These are phyloP conservation scores for Onychomys torridus DNA, from an alignment of 2,797 vertebrate species.

Conservation along the genomic window DNA sequence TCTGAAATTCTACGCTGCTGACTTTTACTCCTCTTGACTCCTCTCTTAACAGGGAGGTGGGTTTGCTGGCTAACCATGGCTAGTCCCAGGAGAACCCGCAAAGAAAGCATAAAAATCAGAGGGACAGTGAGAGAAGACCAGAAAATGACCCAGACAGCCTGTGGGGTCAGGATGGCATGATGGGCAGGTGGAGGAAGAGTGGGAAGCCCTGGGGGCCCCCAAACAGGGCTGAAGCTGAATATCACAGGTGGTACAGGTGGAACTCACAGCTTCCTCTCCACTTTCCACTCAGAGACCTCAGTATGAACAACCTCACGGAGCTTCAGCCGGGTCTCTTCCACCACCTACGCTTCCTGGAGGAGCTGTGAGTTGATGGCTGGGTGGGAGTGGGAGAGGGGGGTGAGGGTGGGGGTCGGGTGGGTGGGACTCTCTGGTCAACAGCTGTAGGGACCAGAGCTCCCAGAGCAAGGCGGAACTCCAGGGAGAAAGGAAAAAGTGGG, in stretches of 20 bases:
- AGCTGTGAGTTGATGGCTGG: slow-evolving; percentile 92
- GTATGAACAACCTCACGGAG: slow-evolving; percentile 97
- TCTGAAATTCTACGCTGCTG: background rate
- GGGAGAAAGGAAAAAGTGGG: background rate
- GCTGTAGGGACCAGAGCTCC: background rate
- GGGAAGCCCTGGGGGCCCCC: background rate
- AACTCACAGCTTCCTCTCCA: slow-evolving; percentile 57
- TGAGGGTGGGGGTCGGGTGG: background rate
- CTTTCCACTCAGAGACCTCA: slow-evolving; percentile 92
- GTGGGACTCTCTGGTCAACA: rapidly evolving
- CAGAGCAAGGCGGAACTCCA: background rate
- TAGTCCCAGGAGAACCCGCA: rapidly evolving
- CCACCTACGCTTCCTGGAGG: slow-evolving; percentile 94
- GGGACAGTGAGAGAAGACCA: background rate
- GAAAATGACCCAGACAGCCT: background rate
- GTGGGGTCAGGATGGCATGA: background rate
- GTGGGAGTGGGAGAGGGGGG: background rate
- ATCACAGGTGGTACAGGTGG: rapidly evolving
- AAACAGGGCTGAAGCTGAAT: background rate
- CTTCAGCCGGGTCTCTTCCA: slow-evolving; percentile 91
- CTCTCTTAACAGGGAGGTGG: background rate
- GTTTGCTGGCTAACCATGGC: background rate
- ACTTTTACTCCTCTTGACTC: background rate
- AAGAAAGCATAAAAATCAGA: background rate
- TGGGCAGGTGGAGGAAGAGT: no score